Base-by-base conservation (phyloP, 1,140 invertebrate genomes). In the Drosophila bocki region DNA sequence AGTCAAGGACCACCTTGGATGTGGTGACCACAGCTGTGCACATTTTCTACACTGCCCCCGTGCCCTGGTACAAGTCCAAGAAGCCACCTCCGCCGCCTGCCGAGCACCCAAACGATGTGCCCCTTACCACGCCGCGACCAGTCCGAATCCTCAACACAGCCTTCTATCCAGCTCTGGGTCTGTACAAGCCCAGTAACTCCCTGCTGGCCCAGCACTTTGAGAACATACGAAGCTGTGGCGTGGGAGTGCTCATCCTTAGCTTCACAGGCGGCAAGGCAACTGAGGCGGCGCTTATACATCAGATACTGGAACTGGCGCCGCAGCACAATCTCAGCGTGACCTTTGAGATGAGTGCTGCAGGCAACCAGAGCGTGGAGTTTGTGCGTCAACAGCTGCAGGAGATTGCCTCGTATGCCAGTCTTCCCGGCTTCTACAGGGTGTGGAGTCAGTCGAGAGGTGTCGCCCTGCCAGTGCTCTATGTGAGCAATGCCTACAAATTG, bases 401-500 rank as follows among this genome's bases (percentile, higher is more conserved):
- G 17, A 71, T 81, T n/a, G 44, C 78, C 7, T 19, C 32, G 7
- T 76, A 77, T 53, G 48, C 64, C 17, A 47, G 78, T 7, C 93
- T 94, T 81, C 93, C 93, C 7, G 94, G 94, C 7, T 93, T 95
- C 35, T 94, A 94, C 78, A 92, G 93, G 51, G 92, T 94, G 9
- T 92, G 92, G 78, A 94, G 93, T 78, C 91, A 93, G 45, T 82
- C 90, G 11, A 78, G 76, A 13, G 61, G 82, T 0, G 77, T 75
- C 3, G 44, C 82, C 50, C 62, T 95, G 9, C 95, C 95, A 2
- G 94, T 95, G 5, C 93, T 95, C 51, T 95, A 95, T 70, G 93
- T 95, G 42, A 94, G 94, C 74, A 94, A 95, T 80, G 94, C 94
- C 1, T 95, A 95, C 64, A 92, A 94, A 51, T 93, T 94, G 32